phyloP scores from a whole-genome alignment of 1,140 invertebrate species.

The Aricia agestis region DNA sequence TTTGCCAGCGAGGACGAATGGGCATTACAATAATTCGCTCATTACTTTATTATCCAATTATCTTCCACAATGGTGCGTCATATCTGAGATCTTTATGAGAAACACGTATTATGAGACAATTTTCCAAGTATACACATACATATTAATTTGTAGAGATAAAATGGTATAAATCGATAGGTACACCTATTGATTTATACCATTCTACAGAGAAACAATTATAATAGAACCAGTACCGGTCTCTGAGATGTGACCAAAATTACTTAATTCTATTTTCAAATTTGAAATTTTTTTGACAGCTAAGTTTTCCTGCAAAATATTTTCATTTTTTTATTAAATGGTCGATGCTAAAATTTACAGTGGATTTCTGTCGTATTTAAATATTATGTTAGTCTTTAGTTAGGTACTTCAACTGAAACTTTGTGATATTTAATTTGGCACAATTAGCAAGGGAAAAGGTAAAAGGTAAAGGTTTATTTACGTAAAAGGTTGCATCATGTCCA shows the following conservation, averaged over 20 bases:
- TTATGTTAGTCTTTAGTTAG: not conserved
- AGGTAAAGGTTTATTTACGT: too few species aligned
- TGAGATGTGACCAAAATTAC: too few species aligned
- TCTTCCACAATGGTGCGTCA: slow-evolving; percentile 33
- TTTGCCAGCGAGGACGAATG: not conserved
- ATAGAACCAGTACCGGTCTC: too few species aligned
- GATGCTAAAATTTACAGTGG: too few species aligned
- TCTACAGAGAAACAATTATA: too few species aligned
- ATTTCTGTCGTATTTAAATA: too few species aligned
- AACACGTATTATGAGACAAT: slow-evolving; percentile 45
- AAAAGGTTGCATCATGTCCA: not conserved
- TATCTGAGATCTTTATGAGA: slow-evolving; percentile 28
- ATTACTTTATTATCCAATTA: slow-evolving; percentile 37
- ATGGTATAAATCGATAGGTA: too few species aligned
- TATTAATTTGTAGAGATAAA: not conserved
- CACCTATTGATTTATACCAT: too few species aligned
- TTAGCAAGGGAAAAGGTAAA: not conserved
- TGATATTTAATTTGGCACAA: slow-evolving; percentile 1
- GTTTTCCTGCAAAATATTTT: too few species aligned
- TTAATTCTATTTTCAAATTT: too few species aligned
- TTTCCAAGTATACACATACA: slow-evolving; percentile 22
- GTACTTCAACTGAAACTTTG: not conserved
- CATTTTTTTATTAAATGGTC: too few species aligned
- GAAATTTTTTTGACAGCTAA: too few species aligned
- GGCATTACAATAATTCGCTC: slow-evolving; percentile 27